Percentiles rank a stretch among this genome's conserved stretches.
These are phyloP conservation scores for Chorisops tibialis DNA, from an alignment of 2,888 invertebrate genomes.

Conservation along the genomic window DNA sequence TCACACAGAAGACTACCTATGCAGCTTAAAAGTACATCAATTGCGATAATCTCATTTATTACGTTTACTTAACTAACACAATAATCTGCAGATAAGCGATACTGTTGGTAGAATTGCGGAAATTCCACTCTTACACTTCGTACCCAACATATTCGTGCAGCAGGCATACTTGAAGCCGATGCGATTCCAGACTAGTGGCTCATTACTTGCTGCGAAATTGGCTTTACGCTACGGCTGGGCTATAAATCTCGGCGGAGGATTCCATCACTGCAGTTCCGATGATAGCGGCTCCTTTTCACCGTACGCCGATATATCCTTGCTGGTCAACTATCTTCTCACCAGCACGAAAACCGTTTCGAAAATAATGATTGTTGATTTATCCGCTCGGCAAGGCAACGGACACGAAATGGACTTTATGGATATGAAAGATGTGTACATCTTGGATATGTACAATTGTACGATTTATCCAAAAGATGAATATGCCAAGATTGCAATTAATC, in stretches of 20 bases:
- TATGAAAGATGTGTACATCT: slow-evolving; percentile 67
- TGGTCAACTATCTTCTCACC: slow-evolving; percentile 63
- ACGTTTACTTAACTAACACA: too few species aligned
- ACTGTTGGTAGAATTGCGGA: slow-evolving; percentile 73
- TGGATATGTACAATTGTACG: slow-evolving; percentile 73
- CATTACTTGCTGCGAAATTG: slow-evolving; percentile 70
- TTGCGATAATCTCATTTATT: too few species aligned
- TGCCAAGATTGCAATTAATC: slow-evolving; percentile 66
- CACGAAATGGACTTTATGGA: slow-evolving; percentile 72
- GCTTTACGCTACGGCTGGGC: slow-evolving; percentile 77
- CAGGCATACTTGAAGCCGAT: slow-evolving; percentile 67
- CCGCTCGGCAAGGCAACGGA: slow-evolving; percentile 87
- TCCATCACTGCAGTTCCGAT: slow-evolving; percentile 73
- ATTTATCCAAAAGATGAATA: slow-evolving; percentile 71
- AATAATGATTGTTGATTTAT: slow-evolving; percentile 78
- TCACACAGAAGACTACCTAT: slow-evolving; percentile 68
- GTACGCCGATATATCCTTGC: slow-evolving; percentile 77
- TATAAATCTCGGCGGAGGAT: slow-evolving; percentile 82
- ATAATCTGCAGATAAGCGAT: slow-evolving; percentile 65
- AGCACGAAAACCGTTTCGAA: slow-evolving; percentile 57
- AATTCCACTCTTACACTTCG: slow-evolving; percentile 63
- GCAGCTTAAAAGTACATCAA: slow-evolving; percentile 61
- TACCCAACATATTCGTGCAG: slow-evolving; percentile 72
- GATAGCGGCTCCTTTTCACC: slow-evolving; percentile 79
- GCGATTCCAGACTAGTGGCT: slow-evolving; percentile 73